Evolutionary conservation across 1,140 invertebrate genomes (phyloP), one percentile per base, ranked within the genome.

Genomic region (Gonatopus flavifemur): DNA sequence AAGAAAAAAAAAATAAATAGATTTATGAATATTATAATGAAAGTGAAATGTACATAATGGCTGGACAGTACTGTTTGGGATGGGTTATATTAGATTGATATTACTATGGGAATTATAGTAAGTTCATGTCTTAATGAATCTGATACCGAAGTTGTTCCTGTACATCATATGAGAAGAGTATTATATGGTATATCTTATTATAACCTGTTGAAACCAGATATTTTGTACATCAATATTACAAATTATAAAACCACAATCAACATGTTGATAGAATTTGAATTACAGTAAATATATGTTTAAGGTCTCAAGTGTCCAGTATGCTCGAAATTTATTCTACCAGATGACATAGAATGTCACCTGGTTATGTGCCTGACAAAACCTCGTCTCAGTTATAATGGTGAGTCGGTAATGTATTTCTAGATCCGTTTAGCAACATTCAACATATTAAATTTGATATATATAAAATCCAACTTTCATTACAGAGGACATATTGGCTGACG

Each of bases 281-380:
- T n/a, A n/a, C n/a, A n/a, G n/a, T n/a, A n/a, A n/a, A n/a, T n/a
- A n/a, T 70, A 52, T 69, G 65, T 86, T 86, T 12, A 82, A 96
- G 94, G 94, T 78, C 88, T 97, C 75, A 95, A 96, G 82, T 98
- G 96, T 82, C 96, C 96, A 58, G 93, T 98, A 57, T 98, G 96
- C 86, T 94, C 93, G 80, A 98, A 98, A 82, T 91, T 93, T 81
- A 91, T 98, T 62, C 81, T 96, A 76, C 92, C 95, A 61, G 94
- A 98, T 79, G 96, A 98, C 79, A 93, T 97, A 69, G 96, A 98
- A 84, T 95, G 93, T 82, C 96, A 98, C 81, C 86, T 98, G 66
- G 93, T 98, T 63, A 96, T 98, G 90, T 98, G 96, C 84, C 88
- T 98, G 78, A 98, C 96, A 45, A 96, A 98, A 84, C 96, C 96